Conservation (phyloP, 2,113 vertebrate species). For the Symphodus melops region DNA sequence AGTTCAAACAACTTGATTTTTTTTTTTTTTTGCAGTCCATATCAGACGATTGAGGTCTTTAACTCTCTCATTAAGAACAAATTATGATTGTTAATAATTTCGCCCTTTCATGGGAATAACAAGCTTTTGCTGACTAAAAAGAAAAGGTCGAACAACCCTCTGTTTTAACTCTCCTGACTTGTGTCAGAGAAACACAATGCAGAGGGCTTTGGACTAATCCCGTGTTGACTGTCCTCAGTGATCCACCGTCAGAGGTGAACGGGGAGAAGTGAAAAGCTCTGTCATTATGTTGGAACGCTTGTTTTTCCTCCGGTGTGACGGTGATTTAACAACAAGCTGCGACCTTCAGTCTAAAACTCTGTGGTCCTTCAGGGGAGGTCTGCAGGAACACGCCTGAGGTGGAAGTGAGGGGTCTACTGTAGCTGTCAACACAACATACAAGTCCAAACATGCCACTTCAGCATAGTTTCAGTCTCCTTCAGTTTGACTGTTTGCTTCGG, state of each 20-base stretch:
- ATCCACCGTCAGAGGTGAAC: background rate
- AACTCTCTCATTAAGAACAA: no score
- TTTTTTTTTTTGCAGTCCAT: no score
- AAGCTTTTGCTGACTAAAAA: no score
- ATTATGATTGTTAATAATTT: no score
- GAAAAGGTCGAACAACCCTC: background rate
- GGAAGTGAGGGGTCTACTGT: conserved; percentile 35
- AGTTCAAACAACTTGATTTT: no score
- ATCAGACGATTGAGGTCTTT: no score
- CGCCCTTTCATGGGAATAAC: no score
- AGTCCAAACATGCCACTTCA: conserved; percentile 29
- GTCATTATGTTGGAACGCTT: background rate
- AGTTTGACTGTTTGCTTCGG: conserved; percentile 29
- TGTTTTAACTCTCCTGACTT: background rate
- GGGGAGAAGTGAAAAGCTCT: background rate
- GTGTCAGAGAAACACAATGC: background rate
- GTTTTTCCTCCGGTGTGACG: conserved; percentile 1
- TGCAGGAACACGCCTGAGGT: conserved; percentile 20
- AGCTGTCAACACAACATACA: conserved; percentile 33
- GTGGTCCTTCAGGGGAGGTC: background rate
- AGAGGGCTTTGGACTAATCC: background rate
- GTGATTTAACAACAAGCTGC: conserved; percentile 18
- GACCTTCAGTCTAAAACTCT: conserved; percentile 30
- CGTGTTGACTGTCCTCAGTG: background rate
- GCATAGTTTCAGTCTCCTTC: conserved; percentile 23